Evolutionary conservation across 2,888 invertebrate genomes (phyloP).

Genomic region (Parnassius glacialis): DNA sequence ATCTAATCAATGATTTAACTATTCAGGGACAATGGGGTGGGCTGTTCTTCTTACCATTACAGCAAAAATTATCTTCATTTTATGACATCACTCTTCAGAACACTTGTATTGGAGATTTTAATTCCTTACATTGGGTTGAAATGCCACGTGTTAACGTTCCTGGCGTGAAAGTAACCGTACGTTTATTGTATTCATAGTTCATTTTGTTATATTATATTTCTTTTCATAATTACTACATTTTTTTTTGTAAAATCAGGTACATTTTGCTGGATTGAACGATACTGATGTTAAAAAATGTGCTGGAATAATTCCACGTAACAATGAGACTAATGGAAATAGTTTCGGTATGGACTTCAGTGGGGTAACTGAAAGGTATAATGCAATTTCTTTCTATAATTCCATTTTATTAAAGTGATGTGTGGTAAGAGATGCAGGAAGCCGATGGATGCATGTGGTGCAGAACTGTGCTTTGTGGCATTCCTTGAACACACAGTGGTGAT

Average conservation of each 20-base stretch:
- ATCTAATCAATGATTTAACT: constrained; percentile 25
- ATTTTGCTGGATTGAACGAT: constrained; percentile 35
- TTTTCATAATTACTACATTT: not conserved
- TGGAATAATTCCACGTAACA: constrained; percentile 33
- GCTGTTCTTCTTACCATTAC: constrained; percentile 40
- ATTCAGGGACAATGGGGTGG: constrained; percentile 43
- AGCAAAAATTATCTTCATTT: constrained; percentile 27
- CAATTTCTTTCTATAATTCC: too few relatives aligned
- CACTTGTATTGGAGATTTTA: constrained; percentile 40
- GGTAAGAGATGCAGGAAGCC: too few relatives aligned
- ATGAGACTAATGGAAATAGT: constrained; percentile 20
- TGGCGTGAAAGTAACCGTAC: constrained; percentile 49
- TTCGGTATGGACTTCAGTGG: constrained; percentile 67
- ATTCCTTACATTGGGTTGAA: constrained; percentile 51
- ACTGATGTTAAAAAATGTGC: constrained; percentile 44
- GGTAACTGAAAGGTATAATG: constrained; percentile 43
- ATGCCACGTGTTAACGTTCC: constrained; percentile 27
- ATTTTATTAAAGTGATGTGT: too few relatives aligned
- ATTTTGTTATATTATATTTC: not conserved
- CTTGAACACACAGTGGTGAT: too few relatives aligned
- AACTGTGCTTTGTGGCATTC: too few relatives aligned
- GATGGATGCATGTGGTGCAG: too few relatives aligned
- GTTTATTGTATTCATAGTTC: constrained; percentile 9
- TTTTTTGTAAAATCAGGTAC: constrained; percentile 27
- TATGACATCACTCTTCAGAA: constrained; percentile 34